Evolutionary conservation across 1,140 invertebrate genomes (phyloP).

Genomic region (Listronotus oregonensis): DNA sequence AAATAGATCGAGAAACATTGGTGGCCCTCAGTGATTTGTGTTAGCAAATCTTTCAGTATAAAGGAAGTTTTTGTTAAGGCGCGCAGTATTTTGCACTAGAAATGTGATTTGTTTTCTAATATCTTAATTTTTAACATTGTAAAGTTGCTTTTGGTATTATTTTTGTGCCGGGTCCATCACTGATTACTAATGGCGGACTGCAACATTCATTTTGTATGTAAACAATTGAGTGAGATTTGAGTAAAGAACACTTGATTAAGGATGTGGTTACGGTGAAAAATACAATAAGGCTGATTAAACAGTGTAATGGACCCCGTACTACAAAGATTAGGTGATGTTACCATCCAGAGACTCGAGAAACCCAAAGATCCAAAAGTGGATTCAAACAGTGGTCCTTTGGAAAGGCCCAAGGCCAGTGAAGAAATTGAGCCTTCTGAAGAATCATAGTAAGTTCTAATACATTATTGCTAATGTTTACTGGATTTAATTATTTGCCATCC

Average conservation of each 20-base stretch:
- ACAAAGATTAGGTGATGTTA: constrained; percentile 53
- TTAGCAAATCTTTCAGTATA: too few species aligned
- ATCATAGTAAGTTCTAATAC: constrained; percentile 23
- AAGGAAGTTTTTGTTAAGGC: not conserved
- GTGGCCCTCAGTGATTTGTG: too few species aligned
- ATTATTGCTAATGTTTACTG: too few species aligned
- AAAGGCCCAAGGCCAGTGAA: constrained; percentile 40
- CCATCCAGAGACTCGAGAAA: constrained; percentile 53
- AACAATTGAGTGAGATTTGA: constrained; percentile 11
- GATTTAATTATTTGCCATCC: too few species aligned
- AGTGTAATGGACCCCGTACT: constrained; percentile 53
- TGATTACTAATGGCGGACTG: not conserved
- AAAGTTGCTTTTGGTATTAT: not conserved
- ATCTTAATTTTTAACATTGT: not conserved
- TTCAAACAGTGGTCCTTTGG: constrained; percentile 36
- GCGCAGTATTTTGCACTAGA: not conserved
- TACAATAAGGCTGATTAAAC: not conserved
- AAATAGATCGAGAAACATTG: too few species aligned
- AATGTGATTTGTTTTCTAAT: not conserved
- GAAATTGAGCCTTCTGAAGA: constrained; percentile 29
- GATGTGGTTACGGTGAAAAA: constrained; percentile 9
- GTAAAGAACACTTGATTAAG: not conserved
- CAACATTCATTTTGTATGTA: constrained; percentile 11
- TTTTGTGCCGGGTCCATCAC: not conserved
- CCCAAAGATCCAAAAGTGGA: constrained; percentile 46